Percentiles rank a stretch among this genome's conserved stretches.
Evolutionary conservation across 2,888 invertebrate genomes (phyloP).

Genomic region (Microplitis deprimator): DNA sequence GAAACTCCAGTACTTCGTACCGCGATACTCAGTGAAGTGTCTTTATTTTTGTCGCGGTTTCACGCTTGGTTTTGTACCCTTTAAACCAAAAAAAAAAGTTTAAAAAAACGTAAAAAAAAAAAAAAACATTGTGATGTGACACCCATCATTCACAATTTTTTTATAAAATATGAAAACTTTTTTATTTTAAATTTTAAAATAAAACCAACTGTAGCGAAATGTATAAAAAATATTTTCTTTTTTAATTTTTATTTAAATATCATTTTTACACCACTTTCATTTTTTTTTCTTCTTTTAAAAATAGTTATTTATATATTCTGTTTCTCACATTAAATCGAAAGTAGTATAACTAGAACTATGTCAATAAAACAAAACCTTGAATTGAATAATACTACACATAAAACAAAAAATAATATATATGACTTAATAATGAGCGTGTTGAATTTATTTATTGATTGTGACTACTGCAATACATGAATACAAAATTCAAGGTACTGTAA

Average conservation of each 20-base stretch:
- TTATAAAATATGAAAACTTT: neutral
- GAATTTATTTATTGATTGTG: neutral
- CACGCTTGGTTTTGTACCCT: neutral
- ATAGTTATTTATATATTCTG: neutral
- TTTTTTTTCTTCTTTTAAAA: neutral
- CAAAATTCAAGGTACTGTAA: neutral
- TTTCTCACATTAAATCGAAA: neutral
- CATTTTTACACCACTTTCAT: neutral
- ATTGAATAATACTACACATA: neutral
- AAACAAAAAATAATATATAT: slow-evolving; percentile 12
- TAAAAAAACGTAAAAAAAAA: neutral
- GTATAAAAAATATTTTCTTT: neutral
- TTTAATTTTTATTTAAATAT: neutral
- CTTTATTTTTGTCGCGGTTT: slow-evolving; percentile 7
- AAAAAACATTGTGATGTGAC: neutral
- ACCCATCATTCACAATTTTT: neutral
- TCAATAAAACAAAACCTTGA: slow-evolving; percentile 22
- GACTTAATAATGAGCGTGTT: slow-evolving; percentile 8
- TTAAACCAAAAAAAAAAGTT: neutral
- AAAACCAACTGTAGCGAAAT: neutral
- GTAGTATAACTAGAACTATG: slow-evolving; percentile 13
- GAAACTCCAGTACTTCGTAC: slow-evolving; percentile 36
- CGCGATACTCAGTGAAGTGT: slow-evolving; percentile 34
- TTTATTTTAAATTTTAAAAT: neutral
- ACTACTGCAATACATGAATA: slow-evolving; percentile 1